phyloP scores from a whole-genome alignment of 2,113 vertebrate species.

The Entomyzon cyanotis region DNA sequence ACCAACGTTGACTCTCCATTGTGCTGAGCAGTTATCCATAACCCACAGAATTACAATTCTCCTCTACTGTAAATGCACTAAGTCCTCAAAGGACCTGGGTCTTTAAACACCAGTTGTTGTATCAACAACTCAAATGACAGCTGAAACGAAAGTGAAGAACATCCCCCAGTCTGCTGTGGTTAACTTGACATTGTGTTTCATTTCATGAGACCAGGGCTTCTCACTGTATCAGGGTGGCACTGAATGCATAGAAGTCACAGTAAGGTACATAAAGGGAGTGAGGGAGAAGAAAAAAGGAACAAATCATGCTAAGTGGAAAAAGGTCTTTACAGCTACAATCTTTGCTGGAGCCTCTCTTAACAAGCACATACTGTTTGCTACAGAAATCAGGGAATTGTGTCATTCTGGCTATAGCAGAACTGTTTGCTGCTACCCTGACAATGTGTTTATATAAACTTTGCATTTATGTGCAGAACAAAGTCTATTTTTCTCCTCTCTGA shows the following conservation, averaged over 20 bases:
- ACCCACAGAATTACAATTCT: conserved; percentile 15
- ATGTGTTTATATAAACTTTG: conserved; percentile 57
- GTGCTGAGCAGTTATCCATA: conserved; percentile 30
- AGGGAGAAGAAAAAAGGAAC: conserved; percentile 1
- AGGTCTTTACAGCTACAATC: conserved; percentile 40
- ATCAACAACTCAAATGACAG: conserved; percentile 29
- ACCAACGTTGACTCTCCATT: conserved; percentile 16
- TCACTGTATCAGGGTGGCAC: not conserved
- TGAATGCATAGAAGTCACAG: conserved; percentile 38
- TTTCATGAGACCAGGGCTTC: conserved; percentile 35
- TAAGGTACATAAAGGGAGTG: not conserved
- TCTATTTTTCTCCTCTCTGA: conserved; percentile 31
- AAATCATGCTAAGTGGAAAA: conserved; percentile 51
- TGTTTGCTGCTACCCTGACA: conserved; percentile 14
- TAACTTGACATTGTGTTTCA: conserved; percentile 36
- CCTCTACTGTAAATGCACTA: not conserved
- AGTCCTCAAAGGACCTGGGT: conserved; percentile 29
- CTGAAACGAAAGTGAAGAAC: conserved; percentile 45
- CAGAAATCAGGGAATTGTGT: conserved; percentile 40
- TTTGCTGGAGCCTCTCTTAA: conserved; percentile 59
- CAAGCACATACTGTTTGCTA: conserved; percentile 31
- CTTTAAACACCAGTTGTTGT: conserved; percentile 33
- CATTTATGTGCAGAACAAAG: conserved; percentile 64
- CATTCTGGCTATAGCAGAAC: conserved; percentile 45
- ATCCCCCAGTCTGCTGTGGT: conserved; percentile 21